Evolutionary conservation across 2,113 vertebrate genomes (phyloP), one percentile per base, ranked within the genome.

Genomic region (Peromyscus polionotus): DNA sequence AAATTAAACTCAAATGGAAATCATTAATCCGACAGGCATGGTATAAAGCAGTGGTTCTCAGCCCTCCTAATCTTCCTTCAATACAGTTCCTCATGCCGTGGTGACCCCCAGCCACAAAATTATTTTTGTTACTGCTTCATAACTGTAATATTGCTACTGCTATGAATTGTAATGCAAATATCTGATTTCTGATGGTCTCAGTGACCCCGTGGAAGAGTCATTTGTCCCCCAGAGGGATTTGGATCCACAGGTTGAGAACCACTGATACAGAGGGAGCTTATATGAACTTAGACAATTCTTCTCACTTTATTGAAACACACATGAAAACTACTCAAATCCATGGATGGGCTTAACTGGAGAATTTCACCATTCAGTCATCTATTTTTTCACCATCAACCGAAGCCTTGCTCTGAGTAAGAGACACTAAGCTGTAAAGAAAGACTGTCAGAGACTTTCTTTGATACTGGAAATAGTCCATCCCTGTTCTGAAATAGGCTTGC

Each of bases 401-500:
- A 97, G 93, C 2, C 81, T 70, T 93, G 31, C 72, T 94, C 81
- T 85, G 67, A 91, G 61, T 31, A 76, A 93, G 81, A 95, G 70
- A 85, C 95, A 83, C 59, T 91, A 92, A 95, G 59, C 88, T 79
- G 80, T 94, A 93, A 92, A 81, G 79, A 59, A 90, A 91, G 85
- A 91, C 85, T 84, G 95, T 93, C 95, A 96, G 91, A 97, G 77
- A 75, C 92, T 95, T 79, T 77, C 89, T 97, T 96, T 95, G 93
- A 96, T 96, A 93, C 88, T 95, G 45, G 86, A 98, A 98, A 95
- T 93, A 97, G 96, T 86, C 84, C 87, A 48, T 95, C 51, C 92
- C 51, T 94, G 83, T 95, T 97, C 97, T 94, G 96, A 98, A 97
- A 97, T 80, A 96, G 96, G 92, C 79, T 89, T 97, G 95, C 95